Percentiles rank a stretch among this genome's conserved stretches.
These are phyloP conservation scores for Apolygus lucorum DNA, from an alignment of 1,140 invertebrate genomes.

Conservation along the genomic window DNA sequence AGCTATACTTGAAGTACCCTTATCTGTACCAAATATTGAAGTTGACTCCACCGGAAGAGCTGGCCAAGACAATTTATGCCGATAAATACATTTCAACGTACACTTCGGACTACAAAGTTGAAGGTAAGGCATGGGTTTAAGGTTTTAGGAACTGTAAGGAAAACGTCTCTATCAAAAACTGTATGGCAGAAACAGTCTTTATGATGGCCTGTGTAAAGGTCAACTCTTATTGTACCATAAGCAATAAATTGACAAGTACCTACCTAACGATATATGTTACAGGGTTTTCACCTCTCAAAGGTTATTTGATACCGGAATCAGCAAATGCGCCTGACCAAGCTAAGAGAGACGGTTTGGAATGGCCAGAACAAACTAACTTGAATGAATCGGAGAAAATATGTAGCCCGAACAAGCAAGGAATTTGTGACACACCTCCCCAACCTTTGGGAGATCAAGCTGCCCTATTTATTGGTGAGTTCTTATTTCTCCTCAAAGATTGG, in stretches of 20 bases:
- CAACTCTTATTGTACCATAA: too few species aligned
- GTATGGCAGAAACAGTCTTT: too few species aligned
- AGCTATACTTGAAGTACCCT: slow-evolving; percentile 29
- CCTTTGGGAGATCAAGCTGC: too few species aligned
- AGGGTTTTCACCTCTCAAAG: neutral
- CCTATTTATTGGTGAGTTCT: too few species aligned
- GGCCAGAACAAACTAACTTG: too few species aligned
- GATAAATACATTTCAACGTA: slow-evolving; percentile 27
- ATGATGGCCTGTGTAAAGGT: too few species aligned
- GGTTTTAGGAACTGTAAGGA: too few species aligned
- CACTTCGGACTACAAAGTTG: slow-evolving; percentile 20
- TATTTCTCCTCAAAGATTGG: too few species aligned
- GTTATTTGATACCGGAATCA: neutral
- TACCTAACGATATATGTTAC: neutral
- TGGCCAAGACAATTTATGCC: slow-evolving; percentile 16
- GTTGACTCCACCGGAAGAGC: slow-evolving; percentile 24
- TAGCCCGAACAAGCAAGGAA: neutral
- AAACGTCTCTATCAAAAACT: too few species aligned
- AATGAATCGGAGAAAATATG: neutral
- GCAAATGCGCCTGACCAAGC: neutral
- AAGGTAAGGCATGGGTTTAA: slow-evolving; percentile 18
- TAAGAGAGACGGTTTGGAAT: slow-evolving; percentile 3
- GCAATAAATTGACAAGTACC: neutral
- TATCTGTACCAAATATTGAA: slow-evolving; percentile 27
- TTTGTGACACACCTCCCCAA: neutral